A percentile compares a stretch with the other conserved stretches of the same genome.
phyloP scores from a whole-genome alignment of 2,113 vertebrate genomes.

The Entelurus aequoreus region DNA sequence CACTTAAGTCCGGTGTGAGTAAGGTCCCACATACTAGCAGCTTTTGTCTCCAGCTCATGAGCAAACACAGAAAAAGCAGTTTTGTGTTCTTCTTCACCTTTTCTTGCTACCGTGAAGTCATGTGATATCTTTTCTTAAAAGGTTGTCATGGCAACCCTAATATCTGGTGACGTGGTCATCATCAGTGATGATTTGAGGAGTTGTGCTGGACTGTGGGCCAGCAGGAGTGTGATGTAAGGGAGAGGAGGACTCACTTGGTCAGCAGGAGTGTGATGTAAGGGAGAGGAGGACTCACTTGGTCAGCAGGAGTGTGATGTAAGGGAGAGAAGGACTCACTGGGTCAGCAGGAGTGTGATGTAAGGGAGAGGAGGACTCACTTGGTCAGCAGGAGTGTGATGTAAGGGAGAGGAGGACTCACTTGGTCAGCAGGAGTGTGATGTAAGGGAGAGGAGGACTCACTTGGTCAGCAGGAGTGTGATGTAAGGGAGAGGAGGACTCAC shows the following conservation, averaged over 20 bases:
- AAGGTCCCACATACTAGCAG: too few relatives aligned
- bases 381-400: conserved; percentile 67
- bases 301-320: conserved; percentile 68
- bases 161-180: not conserved
- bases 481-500: conserved; percentile 49
- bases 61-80: too few relatives aligned
- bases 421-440: conserved; percentile 66
- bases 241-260: conserved; percentile 31
- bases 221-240: conserved; percentile 67
- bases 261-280: conserved; percentile 68
- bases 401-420: conserved; percentile 33
- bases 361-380: conserved; percentile 19
- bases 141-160: too few relatives aligned
- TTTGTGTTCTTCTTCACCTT: too few relatives aligned
- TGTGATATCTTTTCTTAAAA: too few relatives aligned
- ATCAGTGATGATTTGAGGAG: conserved; percentile 28
- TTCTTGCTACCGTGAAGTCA: too few relatives aligned
- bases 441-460: conserved; percentile 42
- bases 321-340: conserved; percentile 28
- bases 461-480: conserved; percentile 64
- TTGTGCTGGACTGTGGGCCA: conserved; percentile 60
- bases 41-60: too few relatives aligned
- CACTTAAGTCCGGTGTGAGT: too few relatives aligned
- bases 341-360: conserved; percentile 69
- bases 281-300: conserved; percentile 29